Percentiles rank a stretch among this genome's conserved stretches.
These are phyloP conservation scores for Branchinecta sandiegonensis DNA, from an alignment of 2,888 invertebrate genomes.

Conservation along the genomic window DNA sequence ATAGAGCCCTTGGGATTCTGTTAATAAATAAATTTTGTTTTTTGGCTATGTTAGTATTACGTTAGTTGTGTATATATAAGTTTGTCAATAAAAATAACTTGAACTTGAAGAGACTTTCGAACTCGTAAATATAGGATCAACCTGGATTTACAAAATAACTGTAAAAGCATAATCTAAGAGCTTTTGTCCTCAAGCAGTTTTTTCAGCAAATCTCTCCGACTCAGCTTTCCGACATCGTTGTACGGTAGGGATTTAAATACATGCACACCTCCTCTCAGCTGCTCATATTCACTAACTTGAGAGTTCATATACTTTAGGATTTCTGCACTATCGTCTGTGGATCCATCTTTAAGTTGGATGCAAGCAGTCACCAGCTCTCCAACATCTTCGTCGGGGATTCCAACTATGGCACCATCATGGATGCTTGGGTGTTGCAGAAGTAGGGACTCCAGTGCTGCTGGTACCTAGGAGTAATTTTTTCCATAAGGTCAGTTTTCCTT, in stretches of 20 bases:
- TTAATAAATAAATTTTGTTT: no score
- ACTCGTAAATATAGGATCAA: no score
- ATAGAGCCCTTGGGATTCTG: no score
- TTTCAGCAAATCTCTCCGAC: not conserved
- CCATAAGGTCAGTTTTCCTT: no score
- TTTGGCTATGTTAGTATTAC: no score
- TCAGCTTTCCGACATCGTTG: not conserved
- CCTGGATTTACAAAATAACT: no score
- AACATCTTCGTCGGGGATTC: slow-evolving; percentile 9
- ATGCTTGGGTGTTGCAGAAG: not conserved
- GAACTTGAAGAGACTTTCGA: no score
- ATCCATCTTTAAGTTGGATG: not conserved
- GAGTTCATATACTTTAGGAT: slow-evolving; percentile 7
- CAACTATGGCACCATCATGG: not conserved
- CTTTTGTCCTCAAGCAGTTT: not conserved
- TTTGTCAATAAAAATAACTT: no score
- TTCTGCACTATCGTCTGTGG: not conserved
- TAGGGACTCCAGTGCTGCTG: slow-evolving; percentile 3
- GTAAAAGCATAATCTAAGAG: no score
- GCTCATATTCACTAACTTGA: slow-evolving; percentile 10
- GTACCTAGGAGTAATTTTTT: not conserved
- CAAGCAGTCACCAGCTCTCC: slow-evolving; percentile 6
- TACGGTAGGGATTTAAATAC: slow-evolving; percentile 8
- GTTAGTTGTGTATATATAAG: no score
- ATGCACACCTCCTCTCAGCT: slow-evolving; percentile 8